phyloP scores from a whole-genome alignment of 1,140 invertebrate genomes.

The Geopemphigus sp. region DNA sequence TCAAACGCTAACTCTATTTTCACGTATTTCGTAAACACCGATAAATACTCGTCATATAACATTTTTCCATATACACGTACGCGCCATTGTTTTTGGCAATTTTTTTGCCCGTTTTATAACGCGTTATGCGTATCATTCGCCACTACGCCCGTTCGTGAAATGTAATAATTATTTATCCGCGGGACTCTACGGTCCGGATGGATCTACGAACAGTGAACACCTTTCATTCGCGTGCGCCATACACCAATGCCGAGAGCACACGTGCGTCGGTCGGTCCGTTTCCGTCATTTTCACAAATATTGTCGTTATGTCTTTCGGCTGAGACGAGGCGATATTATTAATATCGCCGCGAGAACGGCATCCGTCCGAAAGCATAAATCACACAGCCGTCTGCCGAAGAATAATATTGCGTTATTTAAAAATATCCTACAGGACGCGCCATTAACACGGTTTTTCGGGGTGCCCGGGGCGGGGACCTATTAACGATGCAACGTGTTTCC shows the following conservation, averaged over 20 bases:
- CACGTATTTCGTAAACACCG: too few relatives aligned
- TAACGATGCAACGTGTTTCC: slow-evolving; percentile 45
- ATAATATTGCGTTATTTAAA: slow-evolving; percentile 45
- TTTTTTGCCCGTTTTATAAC: too few relatives aligned
- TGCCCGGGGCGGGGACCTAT: background rate
- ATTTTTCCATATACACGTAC: too few relatives aligned
- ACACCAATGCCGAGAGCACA: background rate
- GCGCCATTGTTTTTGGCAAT: too few relatives aligned
- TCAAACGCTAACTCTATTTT: too few relatives aligned
- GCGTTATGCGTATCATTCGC: too few relatives aligned
- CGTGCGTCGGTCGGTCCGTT: background rate
- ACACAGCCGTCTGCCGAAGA: slow-evolving; percentile 34
- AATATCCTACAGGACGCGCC: slow-evolving; percentile 32
- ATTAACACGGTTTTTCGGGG: slow-evolving; percentile 43
- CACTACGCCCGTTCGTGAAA: too few relatives aligned
- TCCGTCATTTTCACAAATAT: slow-evolving; percentile 23
- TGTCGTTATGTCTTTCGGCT: background rate
- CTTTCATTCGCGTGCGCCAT: background rate
- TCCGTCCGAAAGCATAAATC: slow-evolving; percentile 32
- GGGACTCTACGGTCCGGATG: too few relatives aligned
- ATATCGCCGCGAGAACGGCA: slow-evolving; percentile 21
- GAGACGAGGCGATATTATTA: background rate
- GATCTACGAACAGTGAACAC: too few relatives aligned
- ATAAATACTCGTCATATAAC: too few relatives aligned
- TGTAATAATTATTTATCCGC: too few relatives aligned